phyloP scores from a whole-genome alignment of 2,113 vertebrate species.

The Caloenas nicobarica region DNA sequence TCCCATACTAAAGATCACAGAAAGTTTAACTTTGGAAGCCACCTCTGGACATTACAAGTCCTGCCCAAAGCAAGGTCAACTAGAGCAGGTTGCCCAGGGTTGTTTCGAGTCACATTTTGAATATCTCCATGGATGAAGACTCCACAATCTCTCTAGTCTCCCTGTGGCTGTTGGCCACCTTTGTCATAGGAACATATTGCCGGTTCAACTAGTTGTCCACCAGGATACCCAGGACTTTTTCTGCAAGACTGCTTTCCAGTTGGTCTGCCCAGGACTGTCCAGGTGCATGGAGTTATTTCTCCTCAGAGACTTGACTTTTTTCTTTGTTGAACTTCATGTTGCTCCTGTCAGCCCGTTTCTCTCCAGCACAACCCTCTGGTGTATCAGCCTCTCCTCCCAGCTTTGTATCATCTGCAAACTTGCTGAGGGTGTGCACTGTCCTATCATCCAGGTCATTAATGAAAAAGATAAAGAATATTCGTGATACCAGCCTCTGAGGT shows the following conservation, averaged over 20 bases:
- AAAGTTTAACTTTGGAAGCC: neutral
- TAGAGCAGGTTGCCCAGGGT: too few species aligned
- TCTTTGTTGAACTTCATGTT: neutral
- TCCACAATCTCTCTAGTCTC: neutral
- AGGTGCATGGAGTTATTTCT: neutral
- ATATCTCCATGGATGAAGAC: neutral
- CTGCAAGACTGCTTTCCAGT: neutral
- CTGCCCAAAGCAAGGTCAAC: too few species aligned
- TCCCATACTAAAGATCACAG: neutral
- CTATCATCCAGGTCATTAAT: neutral
- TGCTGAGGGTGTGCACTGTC: neutral
- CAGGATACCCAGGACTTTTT: neutral
- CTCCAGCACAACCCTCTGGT: neutral
- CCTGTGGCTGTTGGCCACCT: neutral
- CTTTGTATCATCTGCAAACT: neutral
- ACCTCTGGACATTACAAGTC: neutral
- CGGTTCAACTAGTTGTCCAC: neutral
- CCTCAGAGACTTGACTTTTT: neutral
- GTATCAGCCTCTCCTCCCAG: neutral
- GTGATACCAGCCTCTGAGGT: neutral
- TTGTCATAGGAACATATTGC: neutral
- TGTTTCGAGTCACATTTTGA: neutral
- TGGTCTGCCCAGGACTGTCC: neutral
- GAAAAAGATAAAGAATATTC: neutral
- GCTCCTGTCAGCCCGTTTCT: neutral